phyloP scores from a whole-genome alignment of 2,113 vertebrate species.

The Nyctereutes procyonoides region DNA sequence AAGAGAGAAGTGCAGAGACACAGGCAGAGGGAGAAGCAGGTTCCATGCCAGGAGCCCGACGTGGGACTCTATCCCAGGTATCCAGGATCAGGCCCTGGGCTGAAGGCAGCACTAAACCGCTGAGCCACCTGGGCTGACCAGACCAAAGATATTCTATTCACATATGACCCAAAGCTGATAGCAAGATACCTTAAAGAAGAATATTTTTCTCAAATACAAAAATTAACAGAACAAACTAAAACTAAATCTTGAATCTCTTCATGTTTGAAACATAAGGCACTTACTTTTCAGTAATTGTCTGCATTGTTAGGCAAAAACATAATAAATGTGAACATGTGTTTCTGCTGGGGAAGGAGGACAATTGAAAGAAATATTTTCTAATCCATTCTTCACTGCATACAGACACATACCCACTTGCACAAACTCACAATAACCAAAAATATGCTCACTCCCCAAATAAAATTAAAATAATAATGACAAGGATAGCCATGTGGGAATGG shows the following conservation, averaged over 20 bases:
- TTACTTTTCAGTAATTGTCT: neutral
- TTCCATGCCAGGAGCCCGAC: too few relatives aligned
- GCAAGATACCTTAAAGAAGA: neutral
- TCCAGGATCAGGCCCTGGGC: too few relatives aligned
- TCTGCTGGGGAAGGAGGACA: neutral
- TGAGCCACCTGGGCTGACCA: too few relatives aligned
- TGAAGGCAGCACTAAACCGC: too few relatives aligned
- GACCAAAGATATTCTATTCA: neutral
- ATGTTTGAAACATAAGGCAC: neutral
- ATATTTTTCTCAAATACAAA: neutral
- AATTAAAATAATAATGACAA: neutral
- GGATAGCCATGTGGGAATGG: neutral
- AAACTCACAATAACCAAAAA: conserved; percentile 67
- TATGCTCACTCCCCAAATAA: neutral
- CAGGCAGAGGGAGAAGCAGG: too few relatives aligned
- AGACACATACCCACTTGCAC: conserved; percentile 77
- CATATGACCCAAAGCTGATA: neutral
- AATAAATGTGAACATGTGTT: neutral
- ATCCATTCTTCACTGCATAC: conserved; percentile 85
- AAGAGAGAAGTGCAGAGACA: too few relatives aligned
- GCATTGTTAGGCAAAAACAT: neutral
- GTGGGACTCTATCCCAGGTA: too few relatives aligned
- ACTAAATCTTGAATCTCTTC: neutral
- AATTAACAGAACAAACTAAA: neutral
- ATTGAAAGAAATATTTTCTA: conserved; percentile 86